Percentiles rank a stretch among this genome's conserved stretches.
Conservation (phyloP, 2,113 vertebrate genomes). For the Stegastes partitus region DNA sequence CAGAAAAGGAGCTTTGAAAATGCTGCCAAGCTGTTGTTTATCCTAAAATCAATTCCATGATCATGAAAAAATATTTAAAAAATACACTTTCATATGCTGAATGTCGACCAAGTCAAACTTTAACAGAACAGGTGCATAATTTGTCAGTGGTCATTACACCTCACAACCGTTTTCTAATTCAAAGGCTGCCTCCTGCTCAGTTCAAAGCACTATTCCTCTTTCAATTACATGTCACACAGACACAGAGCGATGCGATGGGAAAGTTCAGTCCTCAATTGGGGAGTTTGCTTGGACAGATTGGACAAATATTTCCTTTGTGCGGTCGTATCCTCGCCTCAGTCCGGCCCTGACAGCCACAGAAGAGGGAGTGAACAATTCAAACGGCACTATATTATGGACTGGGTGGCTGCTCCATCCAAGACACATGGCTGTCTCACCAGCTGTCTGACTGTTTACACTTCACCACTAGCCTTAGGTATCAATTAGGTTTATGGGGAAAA, state of each 20-base stretch:
- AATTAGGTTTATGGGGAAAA: constrained; percentile 73
- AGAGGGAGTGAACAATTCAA: constrained; percentile 60
- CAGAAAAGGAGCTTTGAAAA: constrained; percentile 38
- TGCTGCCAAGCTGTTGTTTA: constrained; percentile 44
- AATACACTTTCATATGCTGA: constrained; percentile 23
- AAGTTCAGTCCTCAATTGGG: constrained; percentile 80
- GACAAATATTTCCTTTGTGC: constrained; percentile 87
- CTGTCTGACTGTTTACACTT: constrained; percentile 78
- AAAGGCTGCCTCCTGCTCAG: constrained; percentile 37
- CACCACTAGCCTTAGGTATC: constrained; percentile 67
- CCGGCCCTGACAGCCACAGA: constrained; percentile 76
- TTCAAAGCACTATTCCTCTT: constrained; percentile 65
- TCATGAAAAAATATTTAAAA: constrained; percentile 9
- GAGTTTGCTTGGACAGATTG: constrained; percentile 84
- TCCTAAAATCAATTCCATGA: constrained; percentile 1
- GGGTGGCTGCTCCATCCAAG: constrained; percentile 60
- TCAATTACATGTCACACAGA: constrained; percentile 64
- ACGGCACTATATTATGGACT: constrained; percentile 67
- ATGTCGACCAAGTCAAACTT: constrained; percentile 15
- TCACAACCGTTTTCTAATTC: constrained; percentile 26
- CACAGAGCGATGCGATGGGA: constrained; percentile 78
- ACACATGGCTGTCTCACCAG: constrained; percentile 71
- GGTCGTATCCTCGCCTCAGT: constrained; percentile 76
- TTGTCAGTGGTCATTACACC: constrained; percentile 43
- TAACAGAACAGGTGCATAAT: constrained; percentile 55